phyloP scores from a whole-genome alignment of 2,113 vertebrate species.

The Neopipo cinnamomea region DNA sequence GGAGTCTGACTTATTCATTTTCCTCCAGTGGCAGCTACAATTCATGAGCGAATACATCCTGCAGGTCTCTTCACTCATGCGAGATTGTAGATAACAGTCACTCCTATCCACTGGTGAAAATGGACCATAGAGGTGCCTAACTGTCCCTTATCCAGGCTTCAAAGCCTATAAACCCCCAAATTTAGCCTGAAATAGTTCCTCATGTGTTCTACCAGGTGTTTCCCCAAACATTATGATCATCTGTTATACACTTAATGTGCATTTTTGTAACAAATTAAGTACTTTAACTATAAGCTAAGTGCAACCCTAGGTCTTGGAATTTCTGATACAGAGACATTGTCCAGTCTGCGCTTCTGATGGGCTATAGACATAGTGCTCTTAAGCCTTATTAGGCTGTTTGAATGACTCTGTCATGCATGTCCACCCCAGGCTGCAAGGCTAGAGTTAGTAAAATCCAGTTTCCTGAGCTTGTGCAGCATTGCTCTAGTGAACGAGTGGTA shows the following conservation, averaged over 20 bases:
- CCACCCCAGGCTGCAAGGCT: neutral
- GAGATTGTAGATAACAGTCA: neutral
- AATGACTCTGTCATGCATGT: fast-evolving
- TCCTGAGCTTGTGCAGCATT: neutral
- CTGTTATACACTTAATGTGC: neutral
- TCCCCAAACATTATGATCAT: neutral
- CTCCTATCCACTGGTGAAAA: neutral
- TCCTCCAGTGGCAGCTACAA: neutral
- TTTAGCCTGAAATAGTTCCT: neutral
- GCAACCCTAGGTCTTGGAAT: neutral
- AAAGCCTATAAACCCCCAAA: neutral
- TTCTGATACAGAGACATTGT: neutral
- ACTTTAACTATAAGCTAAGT: neutral
- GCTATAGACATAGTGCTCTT: fast-evolving
- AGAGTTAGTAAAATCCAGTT: neutral
- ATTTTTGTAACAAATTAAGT: neutral
- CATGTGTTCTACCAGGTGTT: neutral
- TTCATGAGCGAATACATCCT: neutral
- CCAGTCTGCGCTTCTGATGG: neutral
- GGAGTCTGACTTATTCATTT: neutral
- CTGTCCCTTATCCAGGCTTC: neutral
- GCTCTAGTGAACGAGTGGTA: neutral
- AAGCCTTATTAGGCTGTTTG: neutral
- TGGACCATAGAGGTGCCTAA: neutral
- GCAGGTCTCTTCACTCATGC: neutral